A percentile compares a stretch with the other conserved stretches of the same genome.
These are phyloP conservation scores for Threskiornis aethiopicus DNA, from an alignment of 2,797 vertebrate species.

Conservation along the genomic window DNA sequence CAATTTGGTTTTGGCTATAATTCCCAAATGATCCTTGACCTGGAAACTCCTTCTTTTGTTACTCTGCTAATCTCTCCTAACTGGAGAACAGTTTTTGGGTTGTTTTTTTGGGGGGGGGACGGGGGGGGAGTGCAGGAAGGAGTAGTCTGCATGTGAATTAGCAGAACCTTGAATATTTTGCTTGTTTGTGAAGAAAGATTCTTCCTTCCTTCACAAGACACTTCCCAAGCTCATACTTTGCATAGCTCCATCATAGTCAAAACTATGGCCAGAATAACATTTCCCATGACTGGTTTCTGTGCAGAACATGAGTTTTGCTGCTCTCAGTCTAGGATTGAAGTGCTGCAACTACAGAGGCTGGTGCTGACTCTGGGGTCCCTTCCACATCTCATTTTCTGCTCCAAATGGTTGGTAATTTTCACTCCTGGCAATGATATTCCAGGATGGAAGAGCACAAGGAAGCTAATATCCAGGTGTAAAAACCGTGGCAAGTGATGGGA, in stretches of 20 bases:
- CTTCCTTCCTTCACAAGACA: not conserved
- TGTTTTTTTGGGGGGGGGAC: not conserved
- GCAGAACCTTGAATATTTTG: not conserved
- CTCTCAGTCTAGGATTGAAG: not conserved
- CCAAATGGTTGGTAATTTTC: not conserved
- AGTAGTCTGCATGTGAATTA: not conserved
- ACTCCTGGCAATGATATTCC: not conserved
- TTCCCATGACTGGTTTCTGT: not conserved
- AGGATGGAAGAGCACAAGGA: not conserved
- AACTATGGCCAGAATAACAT: not conserved
- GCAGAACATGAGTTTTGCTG: not conserved
- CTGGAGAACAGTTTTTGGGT: not conserved
- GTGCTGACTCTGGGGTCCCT: not conserved
- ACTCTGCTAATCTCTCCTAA: not conserved
- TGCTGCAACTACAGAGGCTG: not conserved
- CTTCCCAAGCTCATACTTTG: not conserved
- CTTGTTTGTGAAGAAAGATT: not conserved
- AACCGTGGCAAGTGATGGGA: not conserved
- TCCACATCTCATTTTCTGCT: not conserved
- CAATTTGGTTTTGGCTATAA: not conserved
- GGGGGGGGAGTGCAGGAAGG: not conserved
- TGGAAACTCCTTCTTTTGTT: slow-evolving; percentile 4
- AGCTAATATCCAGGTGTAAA: not conserved
- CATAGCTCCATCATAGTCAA: not conserved
- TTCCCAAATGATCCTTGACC: not conserved